A percentile compares a stretch with the other conserved stretches of the same genome.
phyloP scores from a whole-genome alignment of 2,113 vertebrate genomes.

The Athene noctua region DNA sequence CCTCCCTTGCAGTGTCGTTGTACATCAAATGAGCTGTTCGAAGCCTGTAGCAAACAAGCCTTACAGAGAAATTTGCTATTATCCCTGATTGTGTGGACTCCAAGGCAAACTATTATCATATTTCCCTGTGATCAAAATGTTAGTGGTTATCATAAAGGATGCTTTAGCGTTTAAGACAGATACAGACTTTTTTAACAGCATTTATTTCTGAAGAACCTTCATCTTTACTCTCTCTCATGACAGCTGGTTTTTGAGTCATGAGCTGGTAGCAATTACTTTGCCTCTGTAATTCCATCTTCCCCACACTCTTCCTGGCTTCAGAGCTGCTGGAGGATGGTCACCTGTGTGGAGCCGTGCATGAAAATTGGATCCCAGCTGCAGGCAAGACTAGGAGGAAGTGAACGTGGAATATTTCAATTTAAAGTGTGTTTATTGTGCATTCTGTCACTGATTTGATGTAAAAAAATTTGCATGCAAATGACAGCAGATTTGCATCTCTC shows the following conservation, averaged over 20 bases:
- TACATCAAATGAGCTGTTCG: not conserved
- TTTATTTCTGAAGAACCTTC: constrained; percentile 51
- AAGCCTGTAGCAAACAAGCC: not conserved
- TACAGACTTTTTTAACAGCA: constrained; percentile 34
- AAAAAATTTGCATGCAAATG: constrained; percentile 68
- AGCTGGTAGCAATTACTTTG: constrained; percentile 56
- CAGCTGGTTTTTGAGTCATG: constrained; percentile 61
- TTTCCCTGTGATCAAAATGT: constrained; percentile 50
- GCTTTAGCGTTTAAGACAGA: constrained; percentile 29
- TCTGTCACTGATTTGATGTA: constrained; percentile 61
- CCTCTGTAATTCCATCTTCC: constrained; percentile 58
- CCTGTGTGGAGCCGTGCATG: constrained; percentile 43
- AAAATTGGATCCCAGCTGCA: constrained; percentile 63
- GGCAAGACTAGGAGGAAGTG: constrained; percentile 56
- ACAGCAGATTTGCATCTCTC: constrained; percentile 59
- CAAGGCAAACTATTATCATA: not conserved
- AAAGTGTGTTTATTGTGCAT: constrained; percentile 65
- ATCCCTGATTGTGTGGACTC: constrained; percentile 26
- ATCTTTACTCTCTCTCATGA: constrained; percentile 16
- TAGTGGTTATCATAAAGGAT: constrained; percentile 21
- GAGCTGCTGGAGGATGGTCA: constrained; percentile 37
- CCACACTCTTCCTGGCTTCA: constrained; percentile 48
- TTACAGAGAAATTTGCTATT: not conserved
- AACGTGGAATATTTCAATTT: constrained; percentile 59
- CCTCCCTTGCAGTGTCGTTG: not conserved